Base-by-base conservation (phyloP, 1,140 invertebrate species). In the Lepidurus couesii region DNA sequence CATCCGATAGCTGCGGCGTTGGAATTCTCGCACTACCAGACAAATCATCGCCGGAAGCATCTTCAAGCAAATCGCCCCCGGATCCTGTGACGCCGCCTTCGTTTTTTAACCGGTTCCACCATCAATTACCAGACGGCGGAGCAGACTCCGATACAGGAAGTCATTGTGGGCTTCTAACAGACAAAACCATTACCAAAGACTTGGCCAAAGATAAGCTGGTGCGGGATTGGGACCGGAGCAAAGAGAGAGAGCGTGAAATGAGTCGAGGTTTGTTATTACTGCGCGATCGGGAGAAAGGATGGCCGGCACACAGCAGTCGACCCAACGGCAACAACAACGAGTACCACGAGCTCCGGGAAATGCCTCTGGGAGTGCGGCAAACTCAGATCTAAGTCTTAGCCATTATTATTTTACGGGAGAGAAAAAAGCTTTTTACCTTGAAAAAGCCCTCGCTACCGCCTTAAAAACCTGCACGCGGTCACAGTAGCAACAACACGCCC, bases 271-370 rank as follows among this genome's bases (percentile, higher is more conserved):
- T n/a, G 21, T 77, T 21, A 9, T 42, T 43, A 24, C 16, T 74
- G 80, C 79, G 8, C 80, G 80, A 77, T 42, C 80, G 77, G 45
- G 80, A 82, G 53, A 83, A 82, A 44, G 81, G 78, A 11, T 79
- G 74, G 73, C 74, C 65, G 10, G 13, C 53, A 21, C 21, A 13
- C 53, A 65, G 13, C 21, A 80, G 88, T 87, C 81, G 86, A 84
- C 78, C 84, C 73, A 92, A 91, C 82, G 90, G 91, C 11, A 92
- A 92, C 85, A 92, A 92, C 82, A 91, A 91, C 83, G 91, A 93
- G 82, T 89, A 92, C 88, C 87, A 90, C 34, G 90, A 90, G 83
- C 88, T 90, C 16, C 82, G 80, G n/a, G 82, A 84, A 75, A 79
- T 80, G 24, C 42, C 78, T 13, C 81, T 79, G 26, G 77, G 81